A percentile compares a stretch with the other conserved stretches of the same genome.
Conservation (phyloP, 2,113 vertebrate genomes). For the Muntiacus muntjak region DNA sequence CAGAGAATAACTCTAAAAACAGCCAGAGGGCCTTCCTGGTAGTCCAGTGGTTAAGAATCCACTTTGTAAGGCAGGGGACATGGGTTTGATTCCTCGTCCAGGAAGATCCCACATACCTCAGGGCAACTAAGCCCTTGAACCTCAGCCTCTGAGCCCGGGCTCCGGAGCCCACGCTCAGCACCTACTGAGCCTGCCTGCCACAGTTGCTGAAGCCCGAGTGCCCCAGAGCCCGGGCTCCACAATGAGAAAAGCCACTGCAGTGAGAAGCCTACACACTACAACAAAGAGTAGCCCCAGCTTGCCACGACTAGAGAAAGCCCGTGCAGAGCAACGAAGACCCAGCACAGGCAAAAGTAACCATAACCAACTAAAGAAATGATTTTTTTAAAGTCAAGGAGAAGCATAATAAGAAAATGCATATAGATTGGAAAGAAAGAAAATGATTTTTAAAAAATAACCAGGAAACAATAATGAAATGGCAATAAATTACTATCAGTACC, state of each 20-base stretch:
- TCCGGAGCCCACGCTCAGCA: not conserved
- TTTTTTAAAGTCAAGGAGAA: not conserved
- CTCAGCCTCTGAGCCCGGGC: not conserved
- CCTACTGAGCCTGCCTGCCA: not conserved
- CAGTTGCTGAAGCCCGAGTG: not conserved
- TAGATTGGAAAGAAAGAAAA: not conserved
- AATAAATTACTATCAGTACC: not conserved
- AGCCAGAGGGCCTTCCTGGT: not conserved
- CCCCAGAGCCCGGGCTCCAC: not conserved
- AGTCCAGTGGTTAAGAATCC: not conserved
- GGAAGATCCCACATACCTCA: not conserved
- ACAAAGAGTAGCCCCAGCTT: not conserved
- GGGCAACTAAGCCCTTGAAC: not conserved
- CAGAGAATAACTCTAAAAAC: not conserved
- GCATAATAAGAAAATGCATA: not conserved
- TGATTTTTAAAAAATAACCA: not conserved
- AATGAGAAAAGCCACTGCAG: accelerated
- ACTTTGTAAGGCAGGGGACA: not conserved
- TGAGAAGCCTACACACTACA: not conserved
- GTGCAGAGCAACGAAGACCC: not conserved
- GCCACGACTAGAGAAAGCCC: not conserved
- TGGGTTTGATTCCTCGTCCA: not conserved
- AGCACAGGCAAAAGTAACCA: not conserved
- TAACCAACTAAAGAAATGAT: not conserved
- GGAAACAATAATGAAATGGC: not conserved